These are phyloP conservation scores for Clitarchus hookeri DNA, from an alignment of 2,888 invertebrate species.

Conservation along the genomic window DNA sequence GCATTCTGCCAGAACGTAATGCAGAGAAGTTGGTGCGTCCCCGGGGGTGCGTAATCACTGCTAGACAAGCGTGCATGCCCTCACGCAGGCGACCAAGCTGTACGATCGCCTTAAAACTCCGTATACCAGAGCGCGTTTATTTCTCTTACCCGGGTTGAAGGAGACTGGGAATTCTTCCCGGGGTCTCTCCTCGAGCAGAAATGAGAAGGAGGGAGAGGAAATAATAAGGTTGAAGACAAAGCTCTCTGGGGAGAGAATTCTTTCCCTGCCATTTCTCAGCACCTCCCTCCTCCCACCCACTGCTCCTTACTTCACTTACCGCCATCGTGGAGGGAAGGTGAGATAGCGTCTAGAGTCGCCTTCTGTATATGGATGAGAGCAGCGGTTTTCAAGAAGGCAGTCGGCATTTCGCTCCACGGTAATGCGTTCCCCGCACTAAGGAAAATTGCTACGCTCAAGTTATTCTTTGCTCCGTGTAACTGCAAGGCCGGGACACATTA, in stretches of 20 bases:
- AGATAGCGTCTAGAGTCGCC: neutral
- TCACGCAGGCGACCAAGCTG: too few relatives aligned
- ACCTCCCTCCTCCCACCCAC: neutral
- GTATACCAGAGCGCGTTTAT: neutral
- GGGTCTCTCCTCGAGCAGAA: neutral
- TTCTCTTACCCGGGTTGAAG: neutral
- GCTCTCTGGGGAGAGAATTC: constrained; percentile 14
- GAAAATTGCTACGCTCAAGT: neutral
- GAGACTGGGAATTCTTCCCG: neutral
- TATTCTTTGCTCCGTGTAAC: neutral
- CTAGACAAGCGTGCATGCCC: neutral
- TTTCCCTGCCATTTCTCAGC: constrained; percentile 1
- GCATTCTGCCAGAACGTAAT: too few relatives aligned
- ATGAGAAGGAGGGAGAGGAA: neutral
- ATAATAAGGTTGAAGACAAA: constrained; percentile 10
- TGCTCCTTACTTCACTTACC: neutral
- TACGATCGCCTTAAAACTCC: neutral
- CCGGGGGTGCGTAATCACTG: neutral
- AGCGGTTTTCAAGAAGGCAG: neutral
- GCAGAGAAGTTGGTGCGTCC: too few relatives aligned
- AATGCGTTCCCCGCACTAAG: neutral
- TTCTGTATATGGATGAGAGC: neutral
- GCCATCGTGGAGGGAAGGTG: neutral
- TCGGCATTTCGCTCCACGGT: neutral
- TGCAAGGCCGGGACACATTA: neutral